Base-by-base conservation (phyloP, 2,888 invertebrate species). In the Noctua comes region DNA sequence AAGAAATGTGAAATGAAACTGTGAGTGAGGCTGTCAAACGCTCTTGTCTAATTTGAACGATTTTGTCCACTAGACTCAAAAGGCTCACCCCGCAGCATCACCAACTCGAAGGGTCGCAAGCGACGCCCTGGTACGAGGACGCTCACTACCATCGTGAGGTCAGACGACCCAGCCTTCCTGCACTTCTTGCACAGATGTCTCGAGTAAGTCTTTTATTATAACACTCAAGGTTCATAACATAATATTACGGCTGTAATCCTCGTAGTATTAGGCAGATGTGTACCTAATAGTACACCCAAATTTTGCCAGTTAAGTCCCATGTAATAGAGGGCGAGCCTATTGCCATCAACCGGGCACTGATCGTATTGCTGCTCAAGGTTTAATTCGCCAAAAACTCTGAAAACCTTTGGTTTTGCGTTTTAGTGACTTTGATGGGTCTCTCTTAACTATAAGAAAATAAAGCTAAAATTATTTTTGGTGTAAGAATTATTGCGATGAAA, bases 101-200 rank as follows among this genome's bases (percentile, higher is more conserved):
- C 99, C 64, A 99, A 99, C 95, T 99, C 99, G 85, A 99, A 99
- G 95, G 99, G 99, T 1, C 98, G 99, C 90, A 99, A 99, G 96
- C 97, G 99, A 73, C 97, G 98, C 91, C 99, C 99, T 0, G 98
- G 98, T 59, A 98, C 99, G 83, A 98, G 98, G 91, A 98, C 98
- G 79, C 97, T 99, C 76, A 97, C 98, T 31, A 97, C 98, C 91
- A 98, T 98, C 54, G 97, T 99, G 77, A 97, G 98, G 89, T 98
- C 98, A 90, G 98, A 98, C 91, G 99, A 99, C 95, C 97, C 98
- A 27, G 97, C 98, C 85, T 99, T 99, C 96, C 97, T 99, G 66
- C 98, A 99, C 95, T 99, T 99, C 95, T 97, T 99, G 89, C 97
- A 98, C 87, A 97, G 98, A 92, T 99, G 99, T 95, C 97, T 99